Percentiles rank a stretch among this genome's conserved stretches.
These are phyloP conservation scores for Notamacropus eugenii DNA, from an alignment of 2,797 vertebrate species.

Conservation along the genomic window DNA sequence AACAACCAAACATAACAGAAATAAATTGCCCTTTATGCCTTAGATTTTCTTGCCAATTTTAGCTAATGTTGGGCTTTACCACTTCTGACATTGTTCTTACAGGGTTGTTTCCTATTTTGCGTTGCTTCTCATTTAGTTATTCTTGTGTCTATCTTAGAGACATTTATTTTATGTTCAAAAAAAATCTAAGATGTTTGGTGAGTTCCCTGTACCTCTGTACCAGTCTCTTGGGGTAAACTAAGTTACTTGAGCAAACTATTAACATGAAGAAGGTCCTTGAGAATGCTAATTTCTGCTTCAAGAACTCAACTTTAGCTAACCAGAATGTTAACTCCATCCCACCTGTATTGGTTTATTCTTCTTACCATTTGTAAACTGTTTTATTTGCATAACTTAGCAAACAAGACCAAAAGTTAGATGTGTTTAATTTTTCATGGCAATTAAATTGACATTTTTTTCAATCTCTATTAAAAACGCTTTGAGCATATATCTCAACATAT, in stretches of 20 bases:
- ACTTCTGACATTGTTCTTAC: neutral
- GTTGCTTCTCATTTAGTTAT: neutral
- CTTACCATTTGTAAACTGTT: neutral
- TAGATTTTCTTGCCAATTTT: neutral
- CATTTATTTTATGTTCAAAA: neutral
- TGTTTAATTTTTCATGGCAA: neutral
- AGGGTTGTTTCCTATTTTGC: neutral
- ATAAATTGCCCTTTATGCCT: neutral
- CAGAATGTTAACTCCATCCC: neutral
- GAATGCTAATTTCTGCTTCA: constrained; percentile 17
- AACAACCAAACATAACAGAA: neutral
- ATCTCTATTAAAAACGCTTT: neutral
- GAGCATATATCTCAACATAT: neutral
- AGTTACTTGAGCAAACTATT: constrained; percentile 6
- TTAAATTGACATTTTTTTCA: neutral
- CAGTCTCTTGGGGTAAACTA: neutral
- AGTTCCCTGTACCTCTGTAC: neutral
- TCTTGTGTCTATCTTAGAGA: neutral
- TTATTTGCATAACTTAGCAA: neutral
- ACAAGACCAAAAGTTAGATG: constrained; percentile 9
- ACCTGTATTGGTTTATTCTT: constrained; percentile 6
- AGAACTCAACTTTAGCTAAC: neutral
- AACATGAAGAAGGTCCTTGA: neutral
- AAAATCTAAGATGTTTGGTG: neutral
- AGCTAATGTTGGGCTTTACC: neutral